phyloP scores from a whole-genome alignment of 2,797 vertebrate genomes.

The Urocyon cinereoargenteus region DNA sequence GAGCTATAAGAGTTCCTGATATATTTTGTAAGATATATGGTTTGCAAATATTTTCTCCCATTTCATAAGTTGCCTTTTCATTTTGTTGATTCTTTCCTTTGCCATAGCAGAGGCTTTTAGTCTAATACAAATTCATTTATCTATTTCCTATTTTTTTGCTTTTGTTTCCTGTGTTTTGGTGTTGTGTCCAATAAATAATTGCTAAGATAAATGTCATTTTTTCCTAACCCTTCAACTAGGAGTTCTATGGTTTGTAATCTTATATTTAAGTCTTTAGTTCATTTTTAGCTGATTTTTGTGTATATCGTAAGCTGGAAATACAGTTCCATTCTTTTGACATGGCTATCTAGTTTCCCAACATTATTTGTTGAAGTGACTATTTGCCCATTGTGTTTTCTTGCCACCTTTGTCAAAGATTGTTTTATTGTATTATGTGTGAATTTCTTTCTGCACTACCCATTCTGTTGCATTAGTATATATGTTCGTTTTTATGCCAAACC shows the following conservation, averaged over 20 bases:
- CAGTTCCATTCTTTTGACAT: neutral
- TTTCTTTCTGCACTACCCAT: neutral
- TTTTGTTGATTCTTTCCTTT: neutral
- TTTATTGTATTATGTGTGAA: neutral
- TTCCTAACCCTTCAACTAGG: neutral
- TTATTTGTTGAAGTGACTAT: neutral
- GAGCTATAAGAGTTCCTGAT: neutral
- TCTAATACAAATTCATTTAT: neutral
- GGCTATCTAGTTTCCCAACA: neutral
- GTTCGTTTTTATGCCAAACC: neutral
- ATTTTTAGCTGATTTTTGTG: neutral
- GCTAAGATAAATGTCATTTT: neutral
- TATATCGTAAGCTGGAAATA: neutral
- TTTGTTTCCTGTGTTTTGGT: neutral
- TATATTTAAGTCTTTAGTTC: neutral
- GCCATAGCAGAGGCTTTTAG: neutral
- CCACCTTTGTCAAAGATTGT: neutral
- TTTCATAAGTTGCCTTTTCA: neutral
- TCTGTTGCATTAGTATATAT: neutral
- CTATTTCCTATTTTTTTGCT: neutral
- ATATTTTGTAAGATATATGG: neutral
- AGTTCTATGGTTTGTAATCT: neutral
- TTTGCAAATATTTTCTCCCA: neutral
- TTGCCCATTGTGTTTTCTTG: neutral
- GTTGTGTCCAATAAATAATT: neutral